phyloP scores from a whole-genome alignment of 2,113 vertebrate species.

The Clinocottus analis region DNA sequence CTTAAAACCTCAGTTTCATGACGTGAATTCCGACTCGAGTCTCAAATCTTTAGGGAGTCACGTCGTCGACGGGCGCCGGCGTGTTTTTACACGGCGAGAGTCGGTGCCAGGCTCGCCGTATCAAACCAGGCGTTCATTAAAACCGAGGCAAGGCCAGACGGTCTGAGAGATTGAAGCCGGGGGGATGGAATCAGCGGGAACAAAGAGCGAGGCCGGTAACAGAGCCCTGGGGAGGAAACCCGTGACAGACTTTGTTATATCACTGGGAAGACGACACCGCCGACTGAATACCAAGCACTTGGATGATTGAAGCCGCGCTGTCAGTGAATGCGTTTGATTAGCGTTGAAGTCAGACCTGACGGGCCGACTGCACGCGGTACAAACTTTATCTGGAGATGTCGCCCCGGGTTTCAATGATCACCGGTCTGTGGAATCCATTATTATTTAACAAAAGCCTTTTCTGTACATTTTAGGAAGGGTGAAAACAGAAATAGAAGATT shows the following conservation, averaged over 20 bases:
- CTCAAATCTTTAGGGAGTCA: neutral
- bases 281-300: conserved; percentile 45
- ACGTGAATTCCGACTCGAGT: neutral
- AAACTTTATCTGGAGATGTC: neutral
- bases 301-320: conserved; percentile 34
- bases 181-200: conserved; percentile 41
- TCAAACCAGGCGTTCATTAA: conserved; percentile 28
- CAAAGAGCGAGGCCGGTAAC: conserved; percentile 51
- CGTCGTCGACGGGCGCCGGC: neutral
- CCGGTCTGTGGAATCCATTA: neutral
- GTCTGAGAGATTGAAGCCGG: conserved; percentile 31
- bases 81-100: neutral
- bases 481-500: neutral
- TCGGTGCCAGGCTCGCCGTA: conserved; percentile 16
- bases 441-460: neutral
- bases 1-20: neutral
- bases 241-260: conserved; percentile 51
- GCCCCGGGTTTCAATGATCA: neutral
- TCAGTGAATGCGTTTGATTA: conserved; percentile 37
- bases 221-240: conserved; percentile 42
- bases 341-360: conserved; percentile 28
- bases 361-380: neutral
- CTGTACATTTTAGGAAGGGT: neutral
- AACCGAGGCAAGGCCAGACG: conserved; percentile 18
- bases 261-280: conserved; percentile 54